Evolutionary conservation across 2,113 vertebrate species (phyloP).

Genomic region (Tragelaphus strepsiceros): DNA sequence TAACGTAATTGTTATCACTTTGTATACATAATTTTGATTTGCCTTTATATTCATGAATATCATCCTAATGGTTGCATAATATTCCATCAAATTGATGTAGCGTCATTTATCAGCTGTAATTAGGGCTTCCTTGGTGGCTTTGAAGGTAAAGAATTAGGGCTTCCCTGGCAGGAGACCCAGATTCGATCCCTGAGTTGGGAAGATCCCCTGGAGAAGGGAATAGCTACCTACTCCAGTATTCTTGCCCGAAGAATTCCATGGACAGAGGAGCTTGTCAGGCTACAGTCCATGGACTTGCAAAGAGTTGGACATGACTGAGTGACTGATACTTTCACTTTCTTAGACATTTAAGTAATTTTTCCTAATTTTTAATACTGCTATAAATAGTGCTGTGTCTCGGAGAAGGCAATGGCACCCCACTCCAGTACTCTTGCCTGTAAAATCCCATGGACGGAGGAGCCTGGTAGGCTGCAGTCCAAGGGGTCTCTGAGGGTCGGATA

Average conservation of each 20-base stretch:
- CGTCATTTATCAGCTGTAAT: background rate
- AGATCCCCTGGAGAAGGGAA: background rate
- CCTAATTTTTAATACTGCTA: background rate
- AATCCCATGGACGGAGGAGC: no score
- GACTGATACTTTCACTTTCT: background rate
- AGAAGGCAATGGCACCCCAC: no score
- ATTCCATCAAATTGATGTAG: background rate
- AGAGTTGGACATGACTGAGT: background rate
- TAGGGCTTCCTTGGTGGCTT: background rate
- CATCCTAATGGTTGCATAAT: background rate
- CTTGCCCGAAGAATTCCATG: background rate
- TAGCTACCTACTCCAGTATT: background rate
- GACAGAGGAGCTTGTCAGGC: background rate
- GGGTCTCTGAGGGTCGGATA: no score
- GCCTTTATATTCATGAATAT: background rate
- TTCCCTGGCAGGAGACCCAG: background rate
- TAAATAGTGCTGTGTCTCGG: background rate
- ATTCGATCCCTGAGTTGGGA: background rate
- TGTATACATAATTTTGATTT: background rate
- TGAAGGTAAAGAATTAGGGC: background rate
- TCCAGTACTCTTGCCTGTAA: no score
- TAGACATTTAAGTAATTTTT: background rate
- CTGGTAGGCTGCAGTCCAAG: no score
- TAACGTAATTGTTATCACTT: background rate
- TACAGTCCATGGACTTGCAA: background rate